Percentiles rank a stretch among this genome's conserved stretches.
These are phyloP conservation scores for Percopsis transmontana DNA, from an alignment of 2,113 vertebrate species.

Conservation along the genomic window DNA sequence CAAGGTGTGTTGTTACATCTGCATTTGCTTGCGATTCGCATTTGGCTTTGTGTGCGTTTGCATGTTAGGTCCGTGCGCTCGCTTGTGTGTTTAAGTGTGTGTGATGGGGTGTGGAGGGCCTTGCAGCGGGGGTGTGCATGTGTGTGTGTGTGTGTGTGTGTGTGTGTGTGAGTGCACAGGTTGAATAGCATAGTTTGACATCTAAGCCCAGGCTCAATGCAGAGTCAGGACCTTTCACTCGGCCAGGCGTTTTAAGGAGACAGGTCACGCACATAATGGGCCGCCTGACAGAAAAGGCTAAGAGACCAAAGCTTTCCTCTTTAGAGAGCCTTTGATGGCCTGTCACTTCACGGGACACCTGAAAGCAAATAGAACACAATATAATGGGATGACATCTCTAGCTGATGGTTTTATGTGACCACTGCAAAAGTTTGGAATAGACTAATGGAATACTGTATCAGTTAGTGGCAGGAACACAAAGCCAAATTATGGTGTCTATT, in stretches of 20 bases:
- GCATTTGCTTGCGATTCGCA: neutral
- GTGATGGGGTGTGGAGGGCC: too few relatives aligned
- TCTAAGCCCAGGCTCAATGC: constrained; percentile 44
- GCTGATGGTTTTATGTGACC: constrained; percentile 21
- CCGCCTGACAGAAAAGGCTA: constrained; percentile 47
- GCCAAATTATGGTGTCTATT: neutral
- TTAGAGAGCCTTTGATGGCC: constrained; percentile 38
- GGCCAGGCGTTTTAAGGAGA: constrained; percentile 61
- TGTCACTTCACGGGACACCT: constrained; percentile 49
- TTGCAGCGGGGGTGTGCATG: neutral
- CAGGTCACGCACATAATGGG: constrained; percentile 66
- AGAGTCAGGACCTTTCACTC: constrained; percentile 70
- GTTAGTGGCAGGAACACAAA: neutral
- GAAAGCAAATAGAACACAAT: constrained; percentile 43
- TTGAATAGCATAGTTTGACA: constrained; percentile 58
- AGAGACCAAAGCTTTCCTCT: constrained; percentile 46
- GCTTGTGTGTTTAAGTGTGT: neutral
- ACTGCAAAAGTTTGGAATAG: neutral
- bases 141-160: neutral
- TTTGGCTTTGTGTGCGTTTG: neutral
- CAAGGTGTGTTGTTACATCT: neutral
- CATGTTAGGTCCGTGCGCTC: neutral
- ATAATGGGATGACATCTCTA: constrained; percentile 50
- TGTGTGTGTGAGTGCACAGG: constrained; percentile 24
- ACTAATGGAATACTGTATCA: neutral